phyloP scores from a whole-genome alignment of 2,113 vertebrate genomes.

The Bagarius yarrelli region DNA sequence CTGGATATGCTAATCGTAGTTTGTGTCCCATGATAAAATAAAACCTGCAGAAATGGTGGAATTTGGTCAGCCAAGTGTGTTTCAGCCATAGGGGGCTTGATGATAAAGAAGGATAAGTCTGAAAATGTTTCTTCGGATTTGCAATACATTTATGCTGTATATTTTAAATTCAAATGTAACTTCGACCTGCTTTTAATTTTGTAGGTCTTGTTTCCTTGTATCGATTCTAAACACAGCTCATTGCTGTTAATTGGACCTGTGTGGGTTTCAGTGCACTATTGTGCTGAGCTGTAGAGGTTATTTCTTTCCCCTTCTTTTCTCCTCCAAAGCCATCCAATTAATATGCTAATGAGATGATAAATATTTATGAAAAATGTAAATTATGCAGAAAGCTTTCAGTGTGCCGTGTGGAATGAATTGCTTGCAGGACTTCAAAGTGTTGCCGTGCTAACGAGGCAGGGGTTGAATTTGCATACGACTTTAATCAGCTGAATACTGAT shows the following conservation, averaged over 20 bases:
- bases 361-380: constrained; percentile 99
- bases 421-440: constrained; percentile 99
- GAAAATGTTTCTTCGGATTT: constrained; percentile 68
- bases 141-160: constrained; percentile 8
- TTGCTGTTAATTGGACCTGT: constrained; percentile 81
- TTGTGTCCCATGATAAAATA: constrained; percentile 43
- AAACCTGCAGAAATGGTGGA: constrained; percentile 65
- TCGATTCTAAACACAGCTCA: constrained; percentile 90
- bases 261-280: constrained; percentile 52
- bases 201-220: constrained; percentile 66
- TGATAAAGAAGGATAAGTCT: constrained; percentile 52
- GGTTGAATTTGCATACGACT: constrained; percentile 96
- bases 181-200: background rate
- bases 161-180: background rate
- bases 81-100: constrained; percentile 59
- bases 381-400: constrained; percentile 99
- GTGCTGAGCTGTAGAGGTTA: constrained; percentile 54
- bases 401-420: constrained; percentile 96
- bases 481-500: constrained; percentile 99
- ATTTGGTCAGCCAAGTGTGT: constrained; percentile 64
- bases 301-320: constrained; percentile 60
- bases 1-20: constrained; percentile 74
- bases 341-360: constrained; percentile 99
- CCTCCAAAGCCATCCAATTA: constrained; percentile 91
- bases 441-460: constrained; percentile 93